Percentiles rank a stretch among this genome's conserved stretches.
Conservation (phyloP, 2,797 vertebrate genomes). For the Onychomys leucogaster region DNA sequence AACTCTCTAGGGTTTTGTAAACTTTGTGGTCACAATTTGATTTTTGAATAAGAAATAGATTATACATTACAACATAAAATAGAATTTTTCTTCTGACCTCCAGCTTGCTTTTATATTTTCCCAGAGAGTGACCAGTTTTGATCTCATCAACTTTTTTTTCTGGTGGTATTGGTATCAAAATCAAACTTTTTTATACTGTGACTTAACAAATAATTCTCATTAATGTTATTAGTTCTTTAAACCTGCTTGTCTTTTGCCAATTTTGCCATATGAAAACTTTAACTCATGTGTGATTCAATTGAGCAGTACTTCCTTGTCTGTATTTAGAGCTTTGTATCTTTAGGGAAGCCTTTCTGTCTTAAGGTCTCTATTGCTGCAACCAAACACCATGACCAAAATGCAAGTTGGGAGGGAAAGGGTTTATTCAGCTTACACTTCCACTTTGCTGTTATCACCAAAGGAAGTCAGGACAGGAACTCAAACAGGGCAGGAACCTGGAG, state of each 20-base stretch:
- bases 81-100: not conserved
- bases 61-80: not conserved
- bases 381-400: no score
- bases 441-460: no score
- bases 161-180: not conserved
- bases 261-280: not conserved
- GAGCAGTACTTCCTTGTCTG: not conserved
- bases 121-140: not conserved
- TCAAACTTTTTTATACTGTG: not conserved
- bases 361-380: no score
- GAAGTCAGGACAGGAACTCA: no score
- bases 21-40: not conserved
- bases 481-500: no score
- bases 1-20: not conserved
- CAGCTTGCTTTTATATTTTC: not conserved
- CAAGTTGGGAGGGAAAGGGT: no score
- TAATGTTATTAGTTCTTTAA: conserved; percentile 5
- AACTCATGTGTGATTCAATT: not conserved
- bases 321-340: not conserved
- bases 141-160: not conserved
- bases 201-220: not conserved
- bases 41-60: not conserved
- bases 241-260: not conserved
- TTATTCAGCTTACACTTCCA: no score
- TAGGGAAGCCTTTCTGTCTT: not conserved